These are phyloP conservation scores for Melanostoma scalare DNA, from an alignment of 2,888 invertebrate genomes.

Conservation along the genomic window DNA sequence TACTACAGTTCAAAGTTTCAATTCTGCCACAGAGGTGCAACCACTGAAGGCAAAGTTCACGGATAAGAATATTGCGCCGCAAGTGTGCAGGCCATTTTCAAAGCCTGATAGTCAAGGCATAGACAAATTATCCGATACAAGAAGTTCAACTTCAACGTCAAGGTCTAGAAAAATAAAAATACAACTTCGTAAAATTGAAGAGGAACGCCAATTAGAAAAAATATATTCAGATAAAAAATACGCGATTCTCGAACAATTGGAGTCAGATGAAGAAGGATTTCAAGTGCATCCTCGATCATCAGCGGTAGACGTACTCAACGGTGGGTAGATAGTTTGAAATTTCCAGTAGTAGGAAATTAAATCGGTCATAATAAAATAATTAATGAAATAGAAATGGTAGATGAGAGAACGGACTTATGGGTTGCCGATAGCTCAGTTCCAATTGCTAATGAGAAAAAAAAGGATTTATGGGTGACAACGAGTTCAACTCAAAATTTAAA, in stretches of 20 bases:
- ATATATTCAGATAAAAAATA: constrained; percentile 17
- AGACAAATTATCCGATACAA: neutral
- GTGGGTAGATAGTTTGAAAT: neutral
- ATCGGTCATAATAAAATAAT: too few species aligned
- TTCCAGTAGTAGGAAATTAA: too few species aligned
- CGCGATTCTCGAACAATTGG: constrained; percentile 3
- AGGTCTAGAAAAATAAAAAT: neutral
- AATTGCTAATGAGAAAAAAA: neutral
- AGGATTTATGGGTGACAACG: neutral
- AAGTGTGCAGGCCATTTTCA: neutral
- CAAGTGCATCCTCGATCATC: neutral
- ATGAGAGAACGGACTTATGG: neutral
- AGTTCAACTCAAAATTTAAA: neutral
- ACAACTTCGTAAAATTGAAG: constrained; percentile 15
- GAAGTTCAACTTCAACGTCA: constrained; percentile 1
- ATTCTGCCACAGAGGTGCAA: neutral
- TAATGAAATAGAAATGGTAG: too few species aligned
- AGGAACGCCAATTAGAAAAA: constrained; percentile 3
- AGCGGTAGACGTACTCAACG: neutral
- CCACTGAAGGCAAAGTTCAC: neutral
- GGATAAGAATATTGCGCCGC: too few species aligned
- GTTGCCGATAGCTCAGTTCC: neutral
- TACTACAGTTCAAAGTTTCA: neutral
- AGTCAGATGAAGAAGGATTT: neutral
- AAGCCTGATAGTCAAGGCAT: neutral